Percentiles rank a stretch among this genome's conserved stretches.
These are phyloP conservation scores for Clusia tigrina DNA, from an alignment of 2,888 invertebrate genomes.

Conservation along the genomic window DNA sequence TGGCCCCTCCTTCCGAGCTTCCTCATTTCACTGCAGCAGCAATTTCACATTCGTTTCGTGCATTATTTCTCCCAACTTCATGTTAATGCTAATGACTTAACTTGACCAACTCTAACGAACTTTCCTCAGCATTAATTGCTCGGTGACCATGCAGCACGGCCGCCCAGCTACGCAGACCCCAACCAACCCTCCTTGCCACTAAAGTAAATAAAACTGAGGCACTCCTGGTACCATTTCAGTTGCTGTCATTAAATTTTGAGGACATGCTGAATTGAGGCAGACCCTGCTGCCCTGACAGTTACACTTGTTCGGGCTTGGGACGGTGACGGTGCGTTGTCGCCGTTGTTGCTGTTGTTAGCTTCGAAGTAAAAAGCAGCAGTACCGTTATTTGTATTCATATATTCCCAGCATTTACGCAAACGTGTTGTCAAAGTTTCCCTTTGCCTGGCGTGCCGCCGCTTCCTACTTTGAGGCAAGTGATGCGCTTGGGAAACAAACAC, in stretches of 20 bases:
- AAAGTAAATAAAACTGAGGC: too few species aligned
- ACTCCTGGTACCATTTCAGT: neutral
- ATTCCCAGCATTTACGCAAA: neutral
- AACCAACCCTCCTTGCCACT: slow-evolving; percentile 27
- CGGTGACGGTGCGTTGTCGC: too few species aligned
- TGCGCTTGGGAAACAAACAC: slow-evolving; percentile 15
- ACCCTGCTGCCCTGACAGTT: neutral
- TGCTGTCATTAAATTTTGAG: neutral
- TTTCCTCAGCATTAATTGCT: neutral
- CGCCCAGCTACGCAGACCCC: slow-evolving; percentile 28
- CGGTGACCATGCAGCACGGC: neutral
- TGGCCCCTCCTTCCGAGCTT: too few species aligned
- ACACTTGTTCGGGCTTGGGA: too few species aligned
- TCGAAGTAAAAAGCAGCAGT: too few species aligned
- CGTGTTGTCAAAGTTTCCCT: neutral
- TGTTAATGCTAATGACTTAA: slow-evolving; percentile 35
- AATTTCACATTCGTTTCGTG: too few species aligned
- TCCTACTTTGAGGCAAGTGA: slow-evolving; percentile 6
- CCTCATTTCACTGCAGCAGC: neutral
- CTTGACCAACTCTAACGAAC: slow-evolving; percentile 10
- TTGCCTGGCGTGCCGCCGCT: neutral
- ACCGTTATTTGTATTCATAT: neutral
- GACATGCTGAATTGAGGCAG: neutral
- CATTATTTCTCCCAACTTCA: slow-evolving; percentile 28
- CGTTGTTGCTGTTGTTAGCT: too few species aligned